Percentiles rank a stretch among this genome's conserved stretches.
These are phyloP conservation scores for Ophthalmolycus amberensis DNA, from an alignment of 2,113 vertebrate genomes.

Conservation along the genomic window DNA sequence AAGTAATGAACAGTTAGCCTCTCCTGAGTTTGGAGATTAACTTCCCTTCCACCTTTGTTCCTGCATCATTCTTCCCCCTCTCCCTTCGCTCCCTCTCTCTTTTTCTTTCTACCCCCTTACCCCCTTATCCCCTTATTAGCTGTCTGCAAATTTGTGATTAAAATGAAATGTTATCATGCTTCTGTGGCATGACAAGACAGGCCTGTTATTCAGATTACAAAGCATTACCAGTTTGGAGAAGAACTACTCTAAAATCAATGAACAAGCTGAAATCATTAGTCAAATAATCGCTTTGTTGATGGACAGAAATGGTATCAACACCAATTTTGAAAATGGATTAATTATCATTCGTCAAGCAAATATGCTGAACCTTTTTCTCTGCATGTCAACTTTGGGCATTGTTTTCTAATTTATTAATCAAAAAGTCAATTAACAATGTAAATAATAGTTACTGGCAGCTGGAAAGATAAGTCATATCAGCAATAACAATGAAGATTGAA, in stretches of 20 bases:
- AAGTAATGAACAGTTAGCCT: slow-evolving; percentile 51
- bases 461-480: not conserved
- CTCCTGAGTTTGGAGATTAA: slow-evolving; percentile 22
- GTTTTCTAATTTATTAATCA: not conserved
- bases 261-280: not conserved
- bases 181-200: not conserved
- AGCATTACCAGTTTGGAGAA: not conserved
- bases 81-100: not conserved
- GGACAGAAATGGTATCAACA: not conserved
- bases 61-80: not conserved
- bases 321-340: not conserved
- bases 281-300: not conserved
- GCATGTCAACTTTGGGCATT: not conserved
- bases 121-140: not conserved
- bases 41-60: slow-evolving; percentile 8
- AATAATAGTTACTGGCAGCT: not conserved
- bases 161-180: not conserved
- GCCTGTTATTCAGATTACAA: not conserved
- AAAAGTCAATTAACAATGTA: not conserved
- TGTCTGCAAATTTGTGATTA: not conserved
- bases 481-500: not conserved
- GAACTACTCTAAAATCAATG: not conserved
- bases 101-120: not conserved
- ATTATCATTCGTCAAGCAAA: not conserved
- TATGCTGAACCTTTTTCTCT: not conserved